Conservation (phyloP, 2,113 vertebrate species). For the Tachuris rubrigastra region DNA sequence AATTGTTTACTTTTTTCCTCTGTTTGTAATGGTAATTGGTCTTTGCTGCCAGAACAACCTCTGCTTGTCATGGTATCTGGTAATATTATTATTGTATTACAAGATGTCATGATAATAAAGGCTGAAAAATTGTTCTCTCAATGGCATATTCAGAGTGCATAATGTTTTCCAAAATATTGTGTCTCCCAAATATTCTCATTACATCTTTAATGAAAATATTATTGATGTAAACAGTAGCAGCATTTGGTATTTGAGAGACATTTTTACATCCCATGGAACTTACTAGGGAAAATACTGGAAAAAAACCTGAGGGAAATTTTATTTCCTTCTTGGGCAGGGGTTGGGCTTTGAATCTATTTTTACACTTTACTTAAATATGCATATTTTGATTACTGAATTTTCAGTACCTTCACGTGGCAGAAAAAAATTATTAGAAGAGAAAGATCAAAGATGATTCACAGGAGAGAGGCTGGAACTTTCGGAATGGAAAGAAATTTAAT, state of each 20-base stretch:
- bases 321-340: neutral
- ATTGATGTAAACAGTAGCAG: neutral
- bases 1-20: neutral
- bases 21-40: neutral
- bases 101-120: slow-evolving; percentile 10
- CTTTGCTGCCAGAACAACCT: neutral
- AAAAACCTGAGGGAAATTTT: neutral
- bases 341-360: neutral
- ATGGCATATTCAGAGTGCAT: neutral
- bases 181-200: neutral
- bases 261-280: neutral
- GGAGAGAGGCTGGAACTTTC: neutral
- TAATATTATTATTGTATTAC: neutral
- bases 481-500: neutral
- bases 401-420: neutral
- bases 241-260: neutral
- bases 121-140: neutral
- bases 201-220: neutral
- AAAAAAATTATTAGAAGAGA: neutral
- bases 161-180: neutral
- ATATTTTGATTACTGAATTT: neutral
- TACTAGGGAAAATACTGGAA: neutral
- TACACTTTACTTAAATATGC: neutral
- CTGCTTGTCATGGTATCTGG: neutral
- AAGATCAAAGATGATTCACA: neutral